Percentiles rank a stretch among this genome's conserved stretches.
phyloP scores from a whole-genome alignment of 2,888 invertebrate species.

The Lydus trimaculatus region DNA sequence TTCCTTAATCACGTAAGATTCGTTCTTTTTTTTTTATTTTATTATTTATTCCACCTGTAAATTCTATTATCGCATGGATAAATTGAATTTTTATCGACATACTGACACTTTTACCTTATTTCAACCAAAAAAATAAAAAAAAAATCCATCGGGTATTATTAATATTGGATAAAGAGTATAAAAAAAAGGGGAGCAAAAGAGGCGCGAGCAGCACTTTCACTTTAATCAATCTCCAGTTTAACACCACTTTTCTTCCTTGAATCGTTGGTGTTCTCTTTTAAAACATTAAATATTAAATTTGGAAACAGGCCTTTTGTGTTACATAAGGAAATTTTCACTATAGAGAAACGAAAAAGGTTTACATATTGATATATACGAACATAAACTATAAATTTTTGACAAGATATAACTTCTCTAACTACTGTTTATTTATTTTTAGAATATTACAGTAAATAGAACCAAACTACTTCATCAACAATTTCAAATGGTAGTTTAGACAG shows the following conservation, averaged over 20 bases:
- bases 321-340: not conserved
- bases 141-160: conserved; percentile 28
- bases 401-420: not conserved
- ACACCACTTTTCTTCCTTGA: too few species aligned
- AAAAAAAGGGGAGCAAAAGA: not conserved
- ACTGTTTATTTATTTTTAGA: not conserved
- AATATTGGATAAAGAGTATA: conserved; percentile 20
- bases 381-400: not conserved
- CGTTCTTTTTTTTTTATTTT: not conserved
- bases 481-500: not conserved
- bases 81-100: not conserved
- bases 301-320: not conserved
- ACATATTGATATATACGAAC: too few species aligned
- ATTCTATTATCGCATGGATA: not conserved
- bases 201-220: conserved; percentile 17
- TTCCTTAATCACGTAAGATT: not conserved
- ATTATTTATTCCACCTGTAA: too few species aligned
- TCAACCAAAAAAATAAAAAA: not conserved
- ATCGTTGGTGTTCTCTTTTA: conserved; percentile 17
- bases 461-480: not conserved
- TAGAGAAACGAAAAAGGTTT: not conserved
- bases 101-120: not conserved
- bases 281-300: conserved; percentile 26
- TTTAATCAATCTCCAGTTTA: conserved; percentile 30
- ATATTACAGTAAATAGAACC: not conserved